These are phyloP conservation scores for Chroicocephalus ridibundus DNA, from an alignment of 2,113 vertebrate genomes.

Conservation along the genomic window DNA sequence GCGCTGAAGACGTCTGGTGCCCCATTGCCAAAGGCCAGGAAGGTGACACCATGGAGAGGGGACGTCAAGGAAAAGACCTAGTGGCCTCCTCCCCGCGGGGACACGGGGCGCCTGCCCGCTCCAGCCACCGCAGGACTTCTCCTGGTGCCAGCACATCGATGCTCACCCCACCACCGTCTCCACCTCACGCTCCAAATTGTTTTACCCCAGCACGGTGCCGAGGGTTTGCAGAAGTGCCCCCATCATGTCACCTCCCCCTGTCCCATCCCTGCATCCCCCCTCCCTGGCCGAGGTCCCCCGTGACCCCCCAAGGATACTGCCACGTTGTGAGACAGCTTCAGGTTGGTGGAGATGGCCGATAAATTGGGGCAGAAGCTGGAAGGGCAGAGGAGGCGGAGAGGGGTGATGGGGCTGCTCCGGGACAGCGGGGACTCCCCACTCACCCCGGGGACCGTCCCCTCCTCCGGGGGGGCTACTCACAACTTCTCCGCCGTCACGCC, in stretches of 20 bases:
- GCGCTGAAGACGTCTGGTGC: slow-evolving; percentile 97
- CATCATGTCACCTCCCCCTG: too few species aligned
- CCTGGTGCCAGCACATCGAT: fast-evolving
- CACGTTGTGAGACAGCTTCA: slow-evolving; percentile 93
- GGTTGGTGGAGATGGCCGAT: slow-evolving; percentile 86
- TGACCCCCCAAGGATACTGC: slow-evolving; percentile 85
- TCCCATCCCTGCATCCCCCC: not conserved
- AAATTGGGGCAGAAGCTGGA: slow-evolving; percentile 95
- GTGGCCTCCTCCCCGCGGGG: fast-evolving
- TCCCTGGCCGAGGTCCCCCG: fast-evolving
- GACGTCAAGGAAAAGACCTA: slow-evolving; percentile 73
- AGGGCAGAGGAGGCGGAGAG: not conserved
- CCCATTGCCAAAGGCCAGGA: slow-evolving; percentile 94
- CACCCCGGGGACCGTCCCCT: not conserved
- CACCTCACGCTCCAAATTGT: fast-evolving
- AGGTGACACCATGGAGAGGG: slow-evolving; percentile 89
- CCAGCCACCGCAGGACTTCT: not conserved
- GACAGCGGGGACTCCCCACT: not conserved
- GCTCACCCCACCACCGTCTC: not conserved
- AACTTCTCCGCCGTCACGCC: slow-evolving; percentile 81
- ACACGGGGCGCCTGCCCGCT: fast-evolving
- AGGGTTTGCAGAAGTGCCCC: not conserved
- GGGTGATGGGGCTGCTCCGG: not conserved
- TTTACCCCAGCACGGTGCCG: fast-evolving
- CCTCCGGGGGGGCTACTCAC: slow-evolving; percentile 65